Evolutionary conservation across 2,888 invertebrate species (phyloP), one percentile per base, ranked within the genome.

Genomic region (Leucoma salicis): DNA sequence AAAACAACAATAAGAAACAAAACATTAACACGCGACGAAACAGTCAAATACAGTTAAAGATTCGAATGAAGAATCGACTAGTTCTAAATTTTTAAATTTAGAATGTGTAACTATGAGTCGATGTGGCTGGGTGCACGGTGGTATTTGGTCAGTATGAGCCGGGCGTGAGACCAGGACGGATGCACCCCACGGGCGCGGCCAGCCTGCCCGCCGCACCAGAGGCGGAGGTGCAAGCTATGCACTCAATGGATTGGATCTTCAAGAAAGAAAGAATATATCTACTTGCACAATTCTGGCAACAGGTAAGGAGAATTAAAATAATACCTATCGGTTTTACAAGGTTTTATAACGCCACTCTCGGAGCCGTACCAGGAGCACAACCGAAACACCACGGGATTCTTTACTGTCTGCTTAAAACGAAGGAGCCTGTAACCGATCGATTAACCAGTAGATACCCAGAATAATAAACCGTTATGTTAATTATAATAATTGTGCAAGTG

Each of bases 161-260:
- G 68, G 66, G 74, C 67, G 66, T 82, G 71, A 75, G 77, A 74
- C 76, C 72, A 71, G 78, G 81, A 86, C 93, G 93, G 91, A 94
- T 94, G 94, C 94, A 94, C 93, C 94, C 94, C 81, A 93, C 94
- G 90, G 91, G 89, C 82, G 91, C 93, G 79, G 91, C 92, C 86
- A 91, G 90, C 83, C 92, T 94, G 92, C 93, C 94, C 92, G 93
- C 93, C 92, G 93, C 94, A 91, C 93, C 92, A 78, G 94, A 95
- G 92, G 95, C 96, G 93, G 96, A 96, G 93, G 94, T 96, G 91
- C 95, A 95, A 93, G 94, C 96, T 90, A 95, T 96, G 94, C 96
- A 96, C 93, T 96, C 96, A 83, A 96, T 97, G 96, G 96, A 97
- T 93, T 97, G 97, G 96, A 94, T 97, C 87, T 96, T 96, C 93